Evolutionary conservation across 2,797 vertebrate species (phyloP).

Genomic region (Antennarius maculatus): DNA sequence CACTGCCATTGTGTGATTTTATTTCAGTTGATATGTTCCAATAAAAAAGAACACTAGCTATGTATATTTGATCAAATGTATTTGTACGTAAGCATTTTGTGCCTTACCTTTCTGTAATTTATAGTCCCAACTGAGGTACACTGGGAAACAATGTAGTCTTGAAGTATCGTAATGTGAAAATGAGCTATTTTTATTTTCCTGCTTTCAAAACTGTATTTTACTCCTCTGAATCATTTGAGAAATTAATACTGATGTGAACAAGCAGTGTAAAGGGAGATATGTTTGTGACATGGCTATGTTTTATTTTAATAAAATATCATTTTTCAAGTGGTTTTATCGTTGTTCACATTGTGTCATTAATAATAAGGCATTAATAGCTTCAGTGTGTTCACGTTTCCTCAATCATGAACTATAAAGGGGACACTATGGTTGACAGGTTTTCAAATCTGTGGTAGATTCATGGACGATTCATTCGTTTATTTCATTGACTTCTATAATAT

Average conservation of each 20-base stretch:
- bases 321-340: conserved; percentile 34
- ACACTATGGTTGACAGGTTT: too few relatives aligned
- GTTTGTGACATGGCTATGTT: conserved; percentile 72
- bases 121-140: conserved; percentile 56
- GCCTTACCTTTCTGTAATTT: conserved; percentile 62
- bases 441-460: too few relatives aligned
- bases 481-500: too few relatives aligned
- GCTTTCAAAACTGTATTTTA: conserved; percentile 45
- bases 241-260: conserved; percentile 79
- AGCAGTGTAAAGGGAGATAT: conserved; percentile 75
- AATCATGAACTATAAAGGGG: too few relatives aligned
- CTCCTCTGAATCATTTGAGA: conserved; percentile 45
- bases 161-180: conserved; percentile 76
- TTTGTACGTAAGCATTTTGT: conserved; percentile 37
- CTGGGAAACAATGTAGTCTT: conserved; percentile 63
- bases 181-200: conserved; percentile 55
- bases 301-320: conserved; percentile 80
- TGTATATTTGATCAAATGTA: conserved; percentile 20
- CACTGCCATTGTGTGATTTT: conserved; percentile 50
- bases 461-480: too few relatives aligned
- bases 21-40: conserved; percentile 44
- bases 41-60: conserved; percentile 13
- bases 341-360: background rate
- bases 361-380: background rate
- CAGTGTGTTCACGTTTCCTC: too few relatives aligned